Evolutionary conservation across 2,797 vertebrate genomes (phyloP), one percentile per base, ranked within the genome.

Genomic region (Mormyrops boulengeri): DNA sequence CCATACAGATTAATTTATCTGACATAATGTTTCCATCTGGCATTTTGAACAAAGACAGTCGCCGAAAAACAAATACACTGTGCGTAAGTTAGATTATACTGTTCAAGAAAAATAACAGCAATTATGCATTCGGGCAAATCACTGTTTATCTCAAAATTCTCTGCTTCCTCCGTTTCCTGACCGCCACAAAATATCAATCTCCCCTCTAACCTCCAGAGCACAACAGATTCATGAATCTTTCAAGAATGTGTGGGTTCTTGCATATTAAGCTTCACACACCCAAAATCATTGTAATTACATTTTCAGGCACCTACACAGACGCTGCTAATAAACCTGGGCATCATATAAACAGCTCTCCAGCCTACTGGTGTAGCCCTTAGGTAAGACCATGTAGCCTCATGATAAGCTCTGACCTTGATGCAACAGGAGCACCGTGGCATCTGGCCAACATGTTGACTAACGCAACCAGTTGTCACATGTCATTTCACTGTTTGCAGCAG

Each of bases 281-380:
- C 84, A 89, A 66, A 91, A 89, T 89, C 91, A 89, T 87, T 88
- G 88, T 91, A 88, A 91, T 92, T 92, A 91, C 62, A 26, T 88
- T 88, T 89, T 89, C 82, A 90, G 90, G 92, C 92, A 95, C 93
- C 94, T 88, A 90, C 41, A 8, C 41, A 22, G 6, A 22, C 41
- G 1, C 41, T 82, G 7, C 38, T 44, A 82, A 82, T 47, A 47
- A 82, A 47, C 17, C 77, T n/a, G 38, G 34, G 19, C 77, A 41
- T 38, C 30, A 73, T 73, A 73, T 73, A 84, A 91, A 94, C 94
- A 94, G 92, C 93, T 92, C 92, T 84, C 91, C 92, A 93, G 95
- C 94, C 95, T 88, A 84, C 91, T 44, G 84, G 60, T 49, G 80
- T 49, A n/a, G n/a, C 80, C 41, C 80, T 84, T 22, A n/a, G n/a